Percentiles rank a stretch among this genome's conserved stretches.
These are phyloP conservation scores for Tetramorium alpestre DNA, from an alignment of 1,140 invertebrate species.

Conservation along the genomic window DNA sequence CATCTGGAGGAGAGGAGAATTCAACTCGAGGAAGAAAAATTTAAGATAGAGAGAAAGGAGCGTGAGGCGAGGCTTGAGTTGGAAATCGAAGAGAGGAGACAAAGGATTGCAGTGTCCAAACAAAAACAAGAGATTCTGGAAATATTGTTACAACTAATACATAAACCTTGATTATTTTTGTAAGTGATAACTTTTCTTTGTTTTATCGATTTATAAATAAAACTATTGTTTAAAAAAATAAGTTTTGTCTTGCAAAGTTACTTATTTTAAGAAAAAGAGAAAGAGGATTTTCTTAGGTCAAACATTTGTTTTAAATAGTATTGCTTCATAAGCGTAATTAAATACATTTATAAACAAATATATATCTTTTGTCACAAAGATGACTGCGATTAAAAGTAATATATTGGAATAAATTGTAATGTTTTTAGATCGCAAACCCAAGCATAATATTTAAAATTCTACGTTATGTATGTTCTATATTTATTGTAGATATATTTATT, in stretches of 20 bases:
- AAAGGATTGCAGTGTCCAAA: conserved; percentile 32
- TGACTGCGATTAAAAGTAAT: background rate
- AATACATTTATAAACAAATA: background rate
- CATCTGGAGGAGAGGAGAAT: conserved; percentile 39
- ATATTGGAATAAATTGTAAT: background rate
- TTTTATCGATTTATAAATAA: conserved; percentile 56
- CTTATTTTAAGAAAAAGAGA: background rate
- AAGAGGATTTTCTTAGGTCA: background rate
- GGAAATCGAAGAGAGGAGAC: conserved; percentile 52
- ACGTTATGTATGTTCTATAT: conserved; percentile 1
- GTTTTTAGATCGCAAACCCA: background rate
- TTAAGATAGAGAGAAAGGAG: conserved; percentile 39
- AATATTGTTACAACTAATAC: conserved; percentile 53
- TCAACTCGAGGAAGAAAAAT: conserved; percentile 48
- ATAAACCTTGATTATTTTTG: conserved; percentile 60
- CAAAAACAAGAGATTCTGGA: conserved; percentile 53
- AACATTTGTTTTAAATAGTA: background rate
- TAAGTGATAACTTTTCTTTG: conserved; percentile 37
- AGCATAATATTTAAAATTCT: conserved; percentile 26
- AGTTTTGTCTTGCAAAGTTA: background rate
- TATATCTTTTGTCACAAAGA: background rate
- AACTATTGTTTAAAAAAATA: conserved; percentile 23
- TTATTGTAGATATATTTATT: background rate
- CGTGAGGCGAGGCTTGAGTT: conserved; percentile 38
- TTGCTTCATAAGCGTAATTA: background rate